Evolutionary conservation across 2,888 invertebrate species (phyloP).

Genomic region (Petrophora chlorosata): DNA sequence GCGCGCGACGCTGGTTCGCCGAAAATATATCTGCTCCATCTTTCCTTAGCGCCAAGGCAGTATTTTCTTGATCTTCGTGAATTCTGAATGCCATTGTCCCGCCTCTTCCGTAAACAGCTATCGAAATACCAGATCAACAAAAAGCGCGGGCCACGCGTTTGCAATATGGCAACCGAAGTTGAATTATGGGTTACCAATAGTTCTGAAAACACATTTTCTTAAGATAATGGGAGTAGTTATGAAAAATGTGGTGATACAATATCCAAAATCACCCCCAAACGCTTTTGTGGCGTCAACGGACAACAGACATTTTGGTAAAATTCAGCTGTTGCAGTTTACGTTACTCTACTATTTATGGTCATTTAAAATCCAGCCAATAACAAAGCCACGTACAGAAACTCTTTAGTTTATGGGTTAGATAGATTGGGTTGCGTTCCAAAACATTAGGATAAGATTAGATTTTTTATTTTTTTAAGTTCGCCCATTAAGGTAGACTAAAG

Average conservation of each 20-base stretch:
- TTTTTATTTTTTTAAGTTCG: too few species aligned
- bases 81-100: slow-evolving; percentile 89
- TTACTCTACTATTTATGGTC: slow-evolving; percentile 63
- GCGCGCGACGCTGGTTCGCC: slow-evolving; percentile 85
- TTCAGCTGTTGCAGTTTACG: slow-evolving; percentile 79
- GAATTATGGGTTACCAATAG: slow-evolving; percentile 42
- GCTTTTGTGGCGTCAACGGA: slow-evolving; percentile 73
- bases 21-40: slow-evolving; percentile 77
- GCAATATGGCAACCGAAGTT: slow-evolving; percentile 54
- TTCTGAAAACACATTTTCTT: slow-evolving; percentile 58
- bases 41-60: slow-evolving; percentile 78
- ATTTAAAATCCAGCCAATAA: slow-evolving; percentile 73
- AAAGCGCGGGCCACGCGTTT: slow-evolving; percentile 48
- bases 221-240: slow-evolving; percentile 56
- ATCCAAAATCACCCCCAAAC: slow-evolving; percentile 70
- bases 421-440: too few species aligned
- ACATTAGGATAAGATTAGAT: too few species aligned
- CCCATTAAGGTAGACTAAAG: too few species aligned
- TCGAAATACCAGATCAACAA: slow-evolving; percentile 50
- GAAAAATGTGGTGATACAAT: slow-evolving; percentile 44
- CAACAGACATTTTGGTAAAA: slow-evolving; percentile 71
- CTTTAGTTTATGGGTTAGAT: slow-evolving; percentile 6
- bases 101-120: slow-evolving; percentile 70
- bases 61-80: slow-evolving; percentile 91
- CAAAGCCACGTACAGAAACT: slow-evolving; percentile 13